A percentile compares a stretch with the other conserved stretches of the same genome.
Evolutionary conservation across 2,797 vertebrate species (phyloP).

Genomic region (Simalia tracyae): DNA sequence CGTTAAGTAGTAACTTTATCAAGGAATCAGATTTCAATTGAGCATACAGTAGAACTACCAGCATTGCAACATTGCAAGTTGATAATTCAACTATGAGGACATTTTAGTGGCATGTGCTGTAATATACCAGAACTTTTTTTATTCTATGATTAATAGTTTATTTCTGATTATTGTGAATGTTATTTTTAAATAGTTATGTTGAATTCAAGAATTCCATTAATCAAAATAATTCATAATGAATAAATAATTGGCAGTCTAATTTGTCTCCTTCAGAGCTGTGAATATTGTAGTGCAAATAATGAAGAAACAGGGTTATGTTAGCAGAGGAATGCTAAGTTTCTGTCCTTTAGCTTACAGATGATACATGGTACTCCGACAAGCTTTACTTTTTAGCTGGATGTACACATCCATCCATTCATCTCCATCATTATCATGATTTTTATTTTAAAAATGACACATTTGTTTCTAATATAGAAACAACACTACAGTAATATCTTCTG

Average conservation of each 20-base stretch:
- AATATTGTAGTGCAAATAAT: constrained; percentile 70
- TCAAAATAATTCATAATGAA: constrained; percentile 86
- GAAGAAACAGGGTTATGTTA: constrained; percentile 75
- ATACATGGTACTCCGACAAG: neutral
- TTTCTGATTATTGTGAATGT: constrained; percentile 70
- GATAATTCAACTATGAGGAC: constrained; percentile 1
- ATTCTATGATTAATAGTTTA: constrained; percentile 68
- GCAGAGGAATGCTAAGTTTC: constrained; percentile 50
- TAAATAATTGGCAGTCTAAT: constrained; percentile 83
- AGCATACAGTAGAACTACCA: constrained; percentile 31
- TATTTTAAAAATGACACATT: neutral
- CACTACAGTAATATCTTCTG: neutral
- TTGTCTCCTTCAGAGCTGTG: constrained; percentile 81
- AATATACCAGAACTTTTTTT: constrained; percentile 50
- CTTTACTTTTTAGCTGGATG: constrained; percentile 12
- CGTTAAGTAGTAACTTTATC: constrained; percentile 23
- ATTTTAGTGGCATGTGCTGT: constrained; percentile 53
- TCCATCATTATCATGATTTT: neutral
- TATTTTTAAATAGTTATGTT: constrained; percentile 71
- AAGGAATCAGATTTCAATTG: constrained; percentile 10
- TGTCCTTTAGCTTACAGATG: constrained; percentile 1
- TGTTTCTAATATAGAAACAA: neutral
- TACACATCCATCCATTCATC: neutral
- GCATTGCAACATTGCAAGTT: constrained; percentile 33
- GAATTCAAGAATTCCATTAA: constrained; percentile 80